Evolutionary conservation across 2,113 vertebrate species (phyloP).

Genomic region (Kobus ellipsiprymnus): DNA sequence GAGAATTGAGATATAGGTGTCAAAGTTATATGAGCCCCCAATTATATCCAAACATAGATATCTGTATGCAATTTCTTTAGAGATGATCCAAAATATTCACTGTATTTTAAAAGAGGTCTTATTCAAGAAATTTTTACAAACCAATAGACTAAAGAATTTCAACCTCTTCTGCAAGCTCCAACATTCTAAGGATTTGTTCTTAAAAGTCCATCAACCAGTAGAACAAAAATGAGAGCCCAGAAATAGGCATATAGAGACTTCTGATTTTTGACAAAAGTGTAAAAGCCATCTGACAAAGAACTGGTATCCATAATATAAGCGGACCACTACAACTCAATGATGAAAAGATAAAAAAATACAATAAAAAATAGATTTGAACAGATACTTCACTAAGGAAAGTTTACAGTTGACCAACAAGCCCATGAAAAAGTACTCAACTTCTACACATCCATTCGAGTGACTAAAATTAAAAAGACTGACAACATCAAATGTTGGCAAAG

Average conservation of each 20-base stretch:
- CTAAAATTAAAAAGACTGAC: background rate
- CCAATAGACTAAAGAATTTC: background rate
- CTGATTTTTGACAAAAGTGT: conserved; percentile 33
- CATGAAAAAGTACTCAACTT: background rate
- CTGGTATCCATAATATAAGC: background rate
- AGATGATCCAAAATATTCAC: background rate
- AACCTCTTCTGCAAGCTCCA: background rate
- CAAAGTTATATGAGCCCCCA: background rate
- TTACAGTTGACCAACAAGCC: background rate
- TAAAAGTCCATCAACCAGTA: background rate
- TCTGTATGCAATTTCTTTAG: background rate
- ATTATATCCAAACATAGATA: background rate
- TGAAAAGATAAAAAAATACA: background rate
- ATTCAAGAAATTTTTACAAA: conserved; percentile 1
- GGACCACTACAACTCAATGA: background rate
- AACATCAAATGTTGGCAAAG: background rate
- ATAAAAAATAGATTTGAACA: background rate
- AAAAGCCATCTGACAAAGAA: conserved; percentile 1
- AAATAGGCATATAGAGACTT: background rate
- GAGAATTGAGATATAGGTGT: background rate
- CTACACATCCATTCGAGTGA: background rate
- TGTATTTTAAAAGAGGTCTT: background rate
- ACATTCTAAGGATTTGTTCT: background rate
- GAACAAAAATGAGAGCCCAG: background rate
- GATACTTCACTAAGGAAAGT: background rate